These are phyloP conservation scores for Corapipo altera DNA, from an alignment of 2,113 vertebrate genomes.

Conservation along the genomic window DNA sequence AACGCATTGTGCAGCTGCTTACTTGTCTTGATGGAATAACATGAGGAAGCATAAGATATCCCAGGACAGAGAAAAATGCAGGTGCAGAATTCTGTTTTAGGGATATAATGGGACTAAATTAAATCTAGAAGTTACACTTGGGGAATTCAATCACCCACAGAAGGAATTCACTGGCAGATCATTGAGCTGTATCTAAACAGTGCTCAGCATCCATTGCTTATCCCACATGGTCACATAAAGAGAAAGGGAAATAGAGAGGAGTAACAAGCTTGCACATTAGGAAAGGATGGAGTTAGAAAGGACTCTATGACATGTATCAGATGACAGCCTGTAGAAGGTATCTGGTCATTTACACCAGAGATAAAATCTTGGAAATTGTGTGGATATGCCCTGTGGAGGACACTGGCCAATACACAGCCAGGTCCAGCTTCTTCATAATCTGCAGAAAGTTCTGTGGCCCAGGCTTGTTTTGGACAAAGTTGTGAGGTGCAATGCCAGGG, in stretches of 20 bases:
- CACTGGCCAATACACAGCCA: neutral
- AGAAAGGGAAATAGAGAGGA: neutral
- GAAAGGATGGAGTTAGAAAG: neutral
- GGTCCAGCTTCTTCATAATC: neutral
- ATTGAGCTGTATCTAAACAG: neutral
- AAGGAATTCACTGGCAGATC: neutral
- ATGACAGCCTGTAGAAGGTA: neutral
- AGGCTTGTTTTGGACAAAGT: neutral
- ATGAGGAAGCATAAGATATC: neutral
- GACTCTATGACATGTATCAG: neutral
- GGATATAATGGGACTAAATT: neutral
- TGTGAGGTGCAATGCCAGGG: neutral
- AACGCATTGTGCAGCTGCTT: neutral
- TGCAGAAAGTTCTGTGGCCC: neutral
- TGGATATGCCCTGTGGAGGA: neutral
- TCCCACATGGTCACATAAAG: neutral
- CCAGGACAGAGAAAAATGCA: neutral
- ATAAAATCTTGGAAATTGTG: neutral
- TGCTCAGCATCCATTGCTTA: neutral
- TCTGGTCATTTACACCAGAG: neutral
- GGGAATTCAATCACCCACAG: neutral
- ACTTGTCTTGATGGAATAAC: neutral
- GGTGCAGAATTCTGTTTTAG: neutral
- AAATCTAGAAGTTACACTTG: neutral
- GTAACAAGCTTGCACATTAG: neutral